A percentile compares a stretch with the other conserved stretches of the same genome.
Conservation (phyloP, 2,888 invertebrate species). For the Bombyx huttoni region DNA sequence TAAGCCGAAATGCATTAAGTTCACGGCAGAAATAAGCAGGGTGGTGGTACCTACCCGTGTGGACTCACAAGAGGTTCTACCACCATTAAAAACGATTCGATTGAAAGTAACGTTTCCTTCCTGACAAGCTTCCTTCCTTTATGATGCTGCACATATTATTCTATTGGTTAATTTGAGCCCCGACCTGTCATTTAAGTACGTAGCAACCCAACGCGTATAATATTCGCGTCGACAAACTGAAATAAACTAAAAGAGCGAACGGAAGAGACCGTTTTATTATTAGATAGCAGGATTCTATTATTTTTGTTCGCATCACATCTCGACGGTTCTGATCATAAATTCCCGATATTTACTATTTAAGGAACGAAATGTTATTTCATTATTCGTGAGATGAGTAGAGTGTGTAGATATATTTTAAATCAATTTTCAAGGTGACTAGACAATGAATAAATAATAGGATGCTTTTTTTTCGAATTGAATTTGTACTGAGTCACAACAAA, state of each 20-base stretch:
- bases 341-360: conserved; percentile 20
- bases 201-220: conserved; percentile 34
- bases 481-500: too few species aligned
- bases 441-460: too few species aligned
- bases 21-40: too few species aligned
- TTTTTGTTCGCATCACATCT: conserved; percentile 71
- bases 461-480: too few species aligned
- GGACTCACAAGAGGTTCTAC: too few species aligned
- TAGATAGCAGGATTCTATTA: conserved; percentile 72
- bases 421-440: too few species aligned
- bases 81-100: too few species aligned
- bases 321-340: conserved; percentile 63
- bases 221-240: conserved; percentile 63
- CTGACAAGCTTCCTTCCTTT: too few species aligned
- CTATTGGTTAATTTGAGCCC: background rate
- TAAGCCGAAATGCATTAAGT: too few species aligned
- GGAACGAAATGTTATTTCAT: background rate
- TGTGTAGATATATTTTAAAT: background rate
- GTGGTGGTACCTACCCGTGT: too few species aligned
- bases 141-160: background rate
- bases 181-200: background rate
- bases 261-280: conserved; percentile 69
- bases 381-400: background rate
- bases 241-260: conserved; percentile 65
- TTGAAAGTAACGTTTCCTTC: too few species aligned